Conservation (phyloP, 2,797 vertebrate genomes). For the Aeoliscus strigatus region DNA sequence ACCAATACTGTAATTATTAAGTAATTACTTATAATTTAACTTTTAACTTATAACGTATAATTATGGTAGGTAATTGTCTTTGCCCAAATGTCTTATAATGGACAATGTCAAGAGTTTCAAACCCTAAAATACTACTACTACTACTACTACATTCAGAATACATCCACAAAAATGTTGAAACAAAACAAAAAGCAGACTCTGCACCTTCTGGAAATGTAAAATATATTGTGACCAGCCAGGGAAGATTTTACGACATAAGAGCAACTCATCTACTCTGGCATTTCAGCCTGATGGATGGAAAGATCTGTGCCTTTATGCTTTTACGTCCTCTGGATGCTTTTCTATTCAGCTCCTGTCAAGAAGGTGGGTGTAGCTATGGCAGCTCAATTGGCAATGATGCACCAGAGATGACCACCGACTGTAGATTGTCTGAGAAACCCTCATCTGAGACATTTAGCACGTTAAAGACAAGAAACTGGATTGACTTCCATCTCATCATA, state of each 20-base stretch:
- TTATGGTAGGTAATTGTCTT: no score
- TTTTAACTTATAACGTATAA: no score
- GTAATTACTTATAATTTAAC: no score
- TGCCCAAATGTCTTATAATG: conserved; percentile 20
- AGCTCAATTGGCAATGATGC: neutral
- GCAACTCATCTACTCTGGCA: neutral
- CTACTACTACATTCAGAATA: no score
- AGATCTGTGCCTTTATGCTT: neutral
- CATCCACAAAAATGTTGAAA: no score
- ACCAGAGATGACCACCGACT: neutral
- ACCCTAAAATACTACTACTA: no score
- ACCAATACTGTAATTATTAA: no score
- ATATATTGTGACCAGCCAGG: conserved; percentile 13
- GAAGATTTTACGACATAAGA: conserved; percentile 13
- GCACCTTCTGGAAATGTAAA: conserved; percentile 15
- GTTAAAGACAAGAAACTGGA: no score
- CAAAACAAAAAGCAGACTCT: no score
- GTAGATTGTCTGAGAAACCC: no score
- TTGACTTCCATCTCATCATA: no score
- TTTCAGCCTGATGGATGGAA: neutral
- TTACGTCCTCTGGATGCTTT: neutral
- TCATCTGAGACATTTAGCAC: no score
- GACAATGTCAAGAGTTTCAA: conserved; percentile 1
- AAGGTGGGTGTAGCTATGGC: neutral
- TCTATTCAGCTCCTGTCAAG: neutral